Base-by-base conservation (phyloP, 2,113 vertebrate species). In the Anser brachyrhynchus region DNA sequence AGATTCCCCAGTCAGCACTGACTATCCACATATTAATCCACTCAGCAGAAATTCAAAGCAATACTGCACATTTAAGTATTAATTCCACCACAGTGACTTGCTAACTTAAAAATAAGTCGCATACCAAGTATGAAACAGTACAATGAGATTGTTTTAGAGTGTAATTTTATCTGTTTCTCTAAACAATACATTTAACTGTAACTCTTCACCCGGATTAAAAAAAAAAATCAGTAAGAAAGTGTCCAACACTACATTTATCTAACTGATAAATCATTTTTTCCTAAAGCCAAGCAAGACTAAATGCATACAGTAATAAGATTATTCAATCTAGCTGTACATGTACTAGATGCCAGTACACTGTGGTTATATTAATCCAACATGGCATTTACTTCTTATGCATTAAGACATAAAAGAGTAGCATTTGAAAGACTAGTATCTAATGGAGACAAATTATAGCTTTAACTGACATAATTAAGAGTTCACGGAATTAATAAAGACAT, bases 301-400 rank as follows among this genome's bases (percentile, higher is more conserved):
- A 52, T 5, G 3, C 8, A 64, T 28, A 22, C 14, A 93, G 37
- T 58, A 85, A 67, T 1, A 64, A 21, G 66, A 55, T 71, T 64
- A 33, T 35, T 78, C 33, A 13, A 22, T 77, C 13, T 11, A 51
- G 52, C n/a, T 57, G n/a, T n/a, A 54, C 59, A 33, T 8, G 51
- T 52, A 61, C 55, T 10, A 79, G 6, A 79, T 23, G 41, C 7
- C 67, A 54, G 8, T 26, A 55, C 15, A 29, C 52, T 55, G 26
- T 29, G 0, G 0, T 54, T 70, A 78, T 31, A 66, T 33, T 33
- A 35, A 69, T 64, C 13, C 52, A 89, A 12, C 13, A 11, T 1
- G 3, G n/a, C 31, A 20, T 79, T 75, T 75, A 61, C 31, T 59
- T 92, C 37, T 57, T 43, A 87, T 17, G 44, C 39, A 43, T 25